Base-by-base conservation (phyloP, 2,797 vertebrate genomes). In the Champsocephalus gunnari region DNA sequence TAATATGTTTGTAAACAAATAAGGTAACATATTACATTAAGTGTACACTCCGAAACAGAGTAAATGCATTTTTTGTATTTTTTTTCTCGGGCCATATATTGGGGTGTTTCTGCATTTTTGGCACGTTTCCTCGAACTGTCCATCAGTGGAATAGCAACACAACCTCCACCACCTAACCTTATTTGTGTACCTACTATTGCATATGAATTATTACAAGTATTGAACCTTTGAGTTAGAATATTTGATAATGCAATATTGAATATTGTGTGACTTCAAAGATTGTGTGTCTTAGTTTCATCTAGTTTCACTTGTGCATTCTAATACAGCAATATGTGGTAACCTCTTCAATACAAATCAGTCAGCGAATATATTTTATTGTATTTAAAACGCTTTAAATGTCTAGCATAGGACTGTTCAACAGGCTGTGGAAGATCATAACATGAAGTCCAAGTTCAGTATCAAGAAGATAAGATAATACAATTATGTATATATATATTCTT, bases 241-340 rank as follows among this genome's bases (percentile, higher is more conserved):
- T 68, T 72, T 68, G 19, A 69, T 57, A 48, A 65, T 24, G 2
- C 24, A 14, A 65, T 51, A 34, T 2, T 73, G n/a, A 41, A 65
- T 58, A 50, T 50, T 60, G 19, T 49, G 45, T 16, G 34, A 50
- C 32, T 49, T 24, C 11, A 9, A 44, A 12, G 9, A 14, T 45
- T 38, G 60, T 32, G 44, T 16, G 16, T 2, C 24, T 56, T 9
- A 4, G 9, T 59, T 59, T 59, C n/a, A 66, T 51, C 65, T 41
- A 6, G 70, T 56, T 66, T 38, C 8, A 21, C 48, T 9, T 44
- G 13, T 47, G 32, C 47, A 62, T 81, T 70, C 16, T 24, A 38
- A 56, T 34, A 51, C 2, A 28, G 3, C 24, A 28, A 28, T 28
- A 28, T 66, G 19, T 28, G 49, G 41, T 17, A 32, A 48, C 14